These are phyloP conservation scores for Vulpes vulpes DNA, from an alignment of 2,113 vertebrate genomes.

Conservation along the genomic window DNA sequence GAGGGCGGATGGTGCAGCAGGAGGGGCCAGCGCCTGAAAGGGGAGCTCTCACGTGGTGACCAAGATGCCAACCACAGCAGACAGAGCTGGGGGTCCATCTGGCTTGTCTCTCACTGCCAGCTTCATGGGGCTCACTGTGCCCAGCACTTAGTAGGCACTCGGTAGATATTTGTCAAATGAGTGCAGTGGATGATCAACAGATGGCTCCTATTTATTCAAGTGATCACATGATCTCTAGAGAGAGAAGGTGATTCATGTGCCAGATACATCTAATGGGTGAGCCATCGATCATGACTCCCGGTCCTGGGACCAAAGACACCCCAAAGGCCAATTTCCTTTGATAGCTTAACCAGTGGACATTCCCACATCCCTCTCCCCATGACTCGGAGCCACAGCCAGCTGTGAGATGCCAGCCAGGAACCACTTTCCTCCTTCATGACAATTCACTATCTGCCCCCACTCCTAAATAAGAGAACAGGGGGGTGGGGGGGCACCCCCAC, in stretches of 20 bases:
- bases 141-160: not conserved
- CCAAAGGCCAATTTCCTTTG: not conserved
- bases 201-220: not conserved
- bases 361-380: not conserved
- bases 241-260: not conserved
- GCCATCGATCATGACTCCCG: not conserved
- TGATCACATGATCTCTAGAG: not conserved
- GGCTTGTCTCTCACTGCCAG: fast-evolving
- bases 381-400: not conserved
- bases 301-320: not conserved
- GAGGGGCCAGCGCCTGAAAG: fast-evolving
- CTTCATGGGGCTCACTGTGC: not conserved
- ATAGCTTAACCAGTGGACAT: too few species aligned
- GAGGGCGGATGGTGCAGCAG: not conserved
- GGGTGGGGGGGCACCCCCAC: fast-evolving
- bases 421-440: not conserved
- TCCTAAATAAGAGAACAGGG: not conserved
- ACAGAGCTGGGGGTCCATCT: not conserved
- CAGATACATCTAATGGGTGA: not conserved
- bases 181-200: not conserved
- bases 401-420: fast-evolving
- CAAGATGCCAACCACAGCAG: not conserved
- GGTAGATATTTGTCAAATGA: not conserved
- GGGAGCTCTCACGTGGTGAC: fast-evolving
- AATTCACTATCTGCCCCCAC: not conserved